Base-by-base conservation (phyloP, 2,888 invertebrate genomes). In the Drosophila phalerata region DNA sequence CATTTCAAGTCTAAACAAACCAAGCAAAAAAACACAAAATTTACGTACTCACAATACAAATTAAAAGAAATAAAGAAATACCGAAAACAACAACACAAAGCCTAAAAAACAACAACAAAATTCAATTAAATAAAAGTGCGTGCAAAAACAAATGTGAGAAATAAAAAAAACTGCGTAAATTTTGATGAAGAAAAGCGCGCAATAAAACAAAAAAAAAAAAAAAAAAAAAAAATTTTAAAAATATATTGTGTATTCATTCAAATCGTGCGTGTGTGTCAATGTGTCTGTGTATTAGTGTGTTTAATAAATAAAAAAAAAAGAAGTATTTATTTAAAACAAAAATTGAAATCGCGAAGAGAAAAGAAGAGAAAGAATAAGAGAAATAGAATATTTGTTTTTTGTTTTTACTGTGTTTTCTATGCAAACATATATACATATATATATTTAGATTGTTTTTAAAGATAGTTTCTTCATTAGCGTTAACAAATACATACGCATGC, bases 1-100 rank as follows among this genome's bases (percentile, higher is more conserved):
- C 88, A 88, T 88, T 88, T 88, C 70, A 85, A 85, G 82, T 87
- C 83, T 79, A 75, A 81, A 67, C 69, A 85, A 78, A 64, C 62
- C 68, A 66, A 76, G 68, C 65, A 73, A 81, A 69, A 67, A 67
- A 75, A 71, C 62, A 69, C 38, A 52, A 62, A 80, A 70, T 25
- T 66, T 63, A 63, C 51, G 40, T 57, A 64, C 42, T 48, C n/a
- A 45, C 30, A 51, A 47, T 34, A 58, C 42, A 48, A 71, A 57
- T 25, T 43, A 47, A 49, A 51, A 28, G 51, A 43, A n/a, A 30
- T 22, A 22, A 17, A 37, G n/a, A 19, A 30, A 28, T n/a, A 52
- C 28, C 38, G 40, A 40, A 38, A 53, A 40, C 38, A 51, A 28
- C 40, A 28, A 19, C 32, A 56, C 32, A 49, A 32, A 40, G 32